These are phyloP conservation scores for Kuschelorhynchus macadamiae DNA, from an alignment of 2,888 invertebrate genomes.

Conservation along the genomic window DNA sequence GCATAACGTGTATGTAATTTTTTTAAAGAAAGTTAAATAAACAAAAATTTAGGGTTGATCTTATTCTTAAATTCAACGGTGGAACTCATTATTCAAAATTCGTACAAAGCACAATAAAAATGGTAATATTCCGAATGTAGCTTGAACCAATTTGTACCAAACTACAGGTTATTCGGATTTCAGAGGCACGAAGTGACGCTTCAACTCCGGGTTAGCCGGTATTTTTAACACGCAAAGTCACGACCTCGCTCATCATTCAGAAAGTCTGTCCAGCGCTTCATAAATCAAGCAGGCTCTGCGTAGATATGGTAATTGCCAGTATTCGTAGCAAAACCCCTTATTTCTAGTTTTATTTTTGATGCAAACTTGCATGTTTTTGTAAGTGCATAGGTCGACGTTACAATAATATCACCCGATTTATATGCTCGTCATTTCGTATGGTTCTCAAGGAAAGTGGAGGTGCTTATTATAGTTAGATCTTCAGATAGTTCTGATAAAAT, in stretches of 20 bases:
- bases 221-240: conserved; percentile 45
- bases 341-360: conserved; percentile 35
- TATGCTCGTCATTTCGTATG: conserved; percentile 1
- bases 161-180: conserved; percentile 29
- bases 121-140: conserved; percentile 21
- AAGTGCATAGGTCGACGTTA: conserved; percentile 21
- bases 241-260: conserved; percentile 42
- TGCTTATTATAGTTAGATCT: background rate
- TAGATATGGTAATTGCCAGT: conserved; percentile 32
- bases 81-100: too few relatives aligned
- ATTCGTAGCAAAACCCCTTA: conserved; percentile 23
- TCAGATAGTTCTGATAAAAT: background rate
- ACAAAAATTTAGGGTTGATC: too few relatives aligned
- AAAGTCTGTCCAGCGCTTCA: conserved; percentile 22
- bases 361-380: conserved; percentile 23
- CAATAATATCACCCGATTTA: conserved; percentile 20
- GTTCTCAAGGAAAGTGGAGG: conserved; percentile 17
- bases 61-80: too few relatives aligned
- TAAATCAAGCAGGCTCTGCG: conserved; percentile 22
- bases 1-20: too few relatives aligned
- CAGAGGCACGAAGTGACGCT: conserved; percentile 36
- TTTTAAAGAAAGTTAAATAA: too few relatives aligned
- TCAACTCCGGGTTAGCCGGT: conserved; percentile 28
- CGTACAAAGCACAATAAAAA: conserved; percentile 19
- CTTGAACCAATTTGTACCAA: conserved; percentile 19